Evolutionary conservation across 2,797 vertebrate species (phyloP).

Genomic region (Heterohyrax brucei): DNA sequence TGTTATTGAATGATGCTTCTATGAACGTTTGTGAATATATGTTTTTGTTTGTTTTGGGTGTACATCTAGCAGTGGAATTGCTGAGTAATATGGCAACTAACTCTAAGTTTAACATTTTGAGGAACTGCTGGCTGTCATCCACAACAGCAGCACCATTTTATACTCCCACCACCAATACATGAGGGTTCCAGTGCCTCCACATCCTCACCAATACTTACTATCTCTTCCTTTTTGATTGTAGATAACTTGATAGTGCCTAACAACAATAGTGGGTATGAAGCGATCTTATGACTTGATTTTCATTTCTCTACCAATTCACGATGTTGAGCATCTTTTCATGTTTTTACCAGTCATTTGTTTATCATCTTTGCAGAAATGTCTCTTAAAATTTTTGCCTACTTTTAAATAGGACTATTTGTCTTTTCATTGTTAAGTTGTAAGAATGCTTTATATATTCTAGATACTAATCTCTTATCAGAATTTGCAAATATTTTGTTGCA

Average conservation of each 20-base stretch:
- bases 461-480: neutral
- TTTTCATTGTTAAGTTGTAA: conserved; percentile 23
- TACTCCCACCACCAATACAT: too few relatives aligned
- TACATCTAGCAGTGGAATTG: neutral
- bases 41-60: neutral
- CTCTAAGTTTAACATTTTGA: neutral
- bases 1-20: neutral
- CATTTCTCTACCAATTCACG: neutral
- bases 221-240: neutral
- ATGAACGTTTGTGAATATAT: neutral
- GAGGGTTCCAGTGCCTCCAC: too few relatives aligned
- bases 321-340: neutral
- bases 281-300: neutral
- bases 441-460: neutral
- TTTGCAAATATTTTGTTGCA: conserved; percentile 40
- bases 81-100: neutral
- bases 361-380: conserved; percentile 34
- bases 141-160: too few relatives aligned
- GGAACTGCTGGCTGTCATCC: neutral
- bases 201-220: neutral
- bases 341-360: neutral
- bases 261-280: neutral
- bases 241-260: neutral
- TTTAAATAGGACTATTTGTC: neutral
- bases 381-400: neutral